Conservation (phyloP, 1,140 invertebrate genomes). For the Heliconius congener region DNA sequence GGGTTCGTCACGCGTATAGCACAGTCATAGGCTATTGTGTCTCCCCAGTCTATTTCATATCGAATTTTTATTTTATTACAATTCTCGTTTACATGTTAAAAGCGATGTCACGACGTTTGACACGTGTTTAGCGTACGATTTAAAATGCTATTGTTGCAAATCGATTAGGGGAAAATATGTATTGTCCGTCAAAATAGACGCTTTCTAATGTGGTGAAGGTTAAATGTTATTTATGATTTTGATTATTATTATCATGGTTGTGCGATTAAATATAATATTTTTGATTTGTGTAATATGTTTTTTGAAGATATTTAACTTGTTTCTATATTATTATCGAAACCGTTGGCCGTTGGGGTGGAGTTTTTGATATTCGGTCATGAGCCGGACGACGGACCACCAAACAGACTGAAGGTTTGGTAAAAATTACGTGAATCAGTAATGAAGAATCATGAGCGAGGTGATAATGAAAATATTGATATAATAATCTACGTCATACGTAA, state of each 20-base stretch:
- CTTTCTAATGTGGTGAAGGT: constrained; percentile 36
- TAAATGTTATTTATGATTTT: constrained; percentile 27
- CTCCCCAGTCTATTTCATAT: constrained; percentile 57
- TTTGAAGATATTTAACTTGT: too few relatives aligned
- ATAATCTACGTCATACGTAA: too few relatives aligned
- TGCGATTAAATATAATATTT: background rate
- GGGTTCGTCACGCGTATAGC: constrained; percentile 58
- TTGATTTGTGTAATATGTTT: background rate
- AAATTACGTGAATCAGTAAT: too few relatives aligned
- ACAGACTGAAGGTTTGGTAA: too few relatives aligned
- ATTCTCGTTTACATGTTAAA: constrained; percentile 63
- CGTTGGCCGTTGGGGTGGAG: too few relatives aligned
- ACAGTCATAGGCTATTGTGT: constrained; percentile 47
- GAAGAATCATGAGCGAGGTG: too few relatives aligned
- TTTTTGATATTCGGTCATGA: too few relatives aligned
- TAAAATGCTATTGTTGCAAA: constrained; percentile 66
- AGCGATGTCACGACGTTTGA: constrained; percentile 68
- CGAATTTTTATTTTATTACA: constrained; percentile 64
- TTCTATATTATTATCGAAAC: too few relatives aligned
- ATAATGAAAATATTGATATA: too few relatives aligned
- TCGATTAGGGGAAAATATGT: constrained; percentile 56
- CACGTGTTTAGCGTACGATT: constrained; percentile 75
- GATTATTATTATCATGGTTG: background rate
- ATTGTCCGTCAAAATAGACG: constrained; percentile 26
- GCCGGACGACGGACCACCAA: too few relatives aligned